Evolutionary conservation across 2,888 invertebrate genomes (phyloP), one percentile per base, ranked within the genome.

Genomic region (Auanema sp.): DNA sequence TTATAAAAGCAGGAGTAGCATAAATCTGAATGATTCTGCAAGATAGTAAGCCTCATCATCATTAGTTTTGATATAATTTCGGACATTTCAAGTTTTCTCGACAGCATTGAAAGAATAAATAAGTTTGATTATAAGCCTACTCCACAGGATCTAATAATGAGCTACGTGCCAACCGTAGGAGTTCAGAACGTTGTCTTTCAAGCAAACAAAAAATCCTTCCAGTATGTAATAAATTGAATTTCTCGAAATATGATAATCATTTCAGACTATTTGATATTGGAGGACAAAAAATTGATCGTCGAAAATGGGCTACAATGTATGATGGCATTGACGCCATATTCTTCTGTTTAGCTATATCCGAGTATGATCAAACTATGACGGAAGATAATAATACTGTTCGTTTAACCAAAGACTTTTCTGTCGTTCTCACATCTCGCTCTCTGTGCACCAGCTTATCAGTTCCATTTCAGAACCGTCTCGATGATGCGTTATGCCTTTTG

Each of bases 251-350:
- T 5, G 10, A 47, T 16, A 14, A 24, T 50, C 5, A 12, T 63
- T 63, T 10, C 53, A 77, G 77, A 56, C 47, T 77, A 14, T 76
- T 76, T 53, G 77, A 77, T 43, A 73, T 77, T 40, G 72, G 72
- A 6, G 77, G 77, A 5, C 73, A 73, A 52, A 65, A 66, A 59
- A 71, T 79, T 18, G 74, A 75, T 42, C 59, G 78, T 11, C 25
- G 72, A 60, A 76, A 76, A 67, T 79, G 78, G 78, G 67, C 72
- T 14, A 68, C 66, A 18, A 70, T 76, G 58, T 79, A 79, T 56
- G 79, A 79, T 47, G 77, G 77, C 21, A 69, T 79, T 18, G 78
- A 79, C 54, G 79, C 79, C 4, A 73, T 79, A n/a, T 73, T 79
- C 65, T 79, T 77, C 60, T 77, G 76, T 47, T 53, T 79, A 2